Evolutionary conservation across 2,113 vertebrate species (phyloP), one percentile per base, ranked within the genome.

Genomic region (Chaetodon auriga): DNA sequence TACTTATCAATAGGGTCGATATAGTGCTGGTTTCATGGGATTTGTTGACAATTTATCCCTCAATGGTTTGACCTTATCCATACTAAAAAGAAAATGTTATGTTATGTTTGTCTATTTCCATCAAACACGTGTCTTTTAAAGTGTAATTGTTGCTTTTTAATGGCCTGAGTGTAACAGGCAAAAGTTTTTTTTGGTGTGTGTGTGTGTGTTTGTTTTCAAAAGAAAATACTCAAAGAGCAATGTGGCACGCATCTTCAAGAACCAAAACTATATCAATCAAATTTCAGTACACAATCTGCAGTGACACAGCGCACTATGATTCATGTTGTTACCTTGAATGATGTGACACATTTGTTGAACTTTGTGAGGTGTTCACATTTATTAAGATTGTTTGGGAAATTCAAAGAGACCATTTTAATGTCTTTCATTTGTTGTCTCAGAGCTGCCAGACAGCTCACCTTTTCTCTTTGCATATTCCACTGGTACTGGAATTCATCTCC

Each of bases 401-500:
- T 35, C 23, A 74, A 68, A 74, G 38, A 54, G 18, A 70, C 38
- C 43, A 21, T 16, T 71, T 81, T 55, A 57, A 51, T 72, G 45
- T 49, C 16, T 85, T 68, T 71, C 36, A 80, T 75, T 75, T 61
- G 48, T 53, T 81, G 43, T 70, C 46, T 73, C 23, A 15, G 19
- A 83, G 54, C 53, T 61, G 53, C 53, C 60, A 70, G 30, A 53
- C n/a, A 38, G 60, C 65, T 54, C 73, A 76, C 66, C 60, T 85
- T 41, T 53, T 35, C 36, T 15, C 55, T 30, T 49, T 1, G 1
- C 55, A 36, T 53, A 46, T 21, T 74, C 55, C 48, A 78, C 23
- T 18, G 1, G 14, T 35, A 38, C 63, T 75, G 25, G 65, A 48
- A 71, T 60, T 51, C 36, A 23, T 30, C 68, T 53, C 23, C 54